Evolutionary conservation across 2,113 vertebrate genomes (phyloP), one percentile per base, ranked within the genome.

Genomic region (Paralichthys olivaceus): DNA sequence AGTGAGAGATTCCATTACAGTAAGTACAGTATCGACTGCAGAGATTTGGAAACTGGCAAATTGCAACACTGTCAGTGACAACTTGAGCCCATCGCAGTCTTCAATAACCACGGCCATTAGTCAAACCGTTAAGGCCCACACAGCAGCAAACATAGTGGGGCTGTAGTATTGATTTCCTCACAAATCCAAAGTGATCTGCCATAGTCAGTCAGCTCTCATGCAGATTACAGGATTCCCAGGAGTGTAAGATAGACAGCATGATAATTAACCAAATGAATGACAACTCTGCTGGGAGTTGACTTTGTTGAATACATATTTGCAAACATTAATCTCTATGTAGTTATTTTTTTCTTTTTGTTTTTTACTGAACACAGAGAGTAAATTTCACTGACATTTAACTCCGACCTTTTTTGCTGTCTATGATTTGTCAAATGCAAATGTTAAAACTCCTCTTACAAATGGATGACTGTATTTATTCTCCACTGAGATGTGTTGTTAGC

Each of bases 101-200:
- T 84, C 79, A 87, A 56, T 87, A 84, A 63, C 81, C 84, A 65
- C 34, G 17, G 65, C 77, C 81, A 89, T 90, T 87, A 85, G 69
- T 87, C 81, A 84, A 80, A 73, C 66, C 1, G 40, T 81, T 88
- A 72, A 68, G 72, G 76, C 64, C 75, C 75, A 87, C 70, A 73
- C 85, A 69, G 73, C 80, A 75, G 60, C 84, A 77, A 70, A 78
- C 80, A 78, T 66, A 69, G 74, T 69, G 72, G 51, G 79, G 61
- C 81, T 87, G 78, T 67, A 57, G 63, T 88, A 93, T 92, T 88
- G 90, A 93, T 93, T 89, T 86, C 63, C 67, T 85, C 77, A 80
- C 87, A 90, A 89, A 93, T 87, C 84, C 61, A 22, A 87, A 73
- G 88, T 86, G 82, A 91, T 90, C 89, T 89, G 84, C 86, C 75